A percentile compares a stretch with the other conserved stretches of the same genome.
These are phyloP conservation scores for Syncerus caffer DNA, from an alignment of 2,797 vertebrate genomes.

Conservation along the genomic window DNA sequence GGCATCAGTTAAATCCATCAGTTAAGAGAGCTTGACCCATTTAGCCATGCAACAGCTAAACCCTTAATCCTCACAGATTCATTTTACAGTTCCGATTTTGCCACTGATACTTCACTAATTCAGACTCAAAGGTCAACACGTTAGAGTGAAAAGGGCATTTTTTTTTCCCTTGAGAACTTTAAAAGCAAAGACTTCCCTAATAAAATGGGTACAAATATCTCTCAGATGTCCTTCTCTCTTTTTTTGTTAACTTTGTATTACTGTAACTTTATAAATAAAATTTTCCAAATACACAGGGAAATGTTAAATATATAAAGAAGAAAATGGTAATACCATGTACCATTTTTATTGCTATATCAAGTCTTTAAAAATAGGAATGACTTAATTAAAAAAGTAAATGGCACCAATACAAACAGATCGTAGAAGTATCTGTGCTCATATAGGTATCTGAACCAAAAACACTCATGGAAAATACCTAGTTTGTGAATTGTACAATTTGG, in stretches of 20 bases:
- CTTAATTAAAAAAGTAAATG: not conserved
- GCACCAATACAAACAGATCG: not conserved
- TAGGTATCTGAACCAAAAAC: constrained; percentile 37
- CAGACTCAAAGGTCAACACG: constrained; percentile 59
- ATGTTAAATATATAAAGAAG: not conserved
- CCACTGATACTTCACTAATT: constrained; percentile 67
- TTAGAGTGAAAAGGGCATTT: constrained; percentile 61
- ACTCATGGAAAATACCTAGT: not conserved
- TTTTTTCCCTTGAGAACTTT: not conserved
- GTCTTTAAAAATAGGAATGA: not conserved
- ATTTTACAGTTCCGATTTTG: constrained; percentile 76
- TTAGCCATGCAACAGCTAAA: constrained; percentile 74
- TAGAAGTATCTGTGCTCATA: not conserved
- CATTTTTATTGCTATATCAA: not conserved
- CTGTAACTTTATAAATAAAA: not conserved
- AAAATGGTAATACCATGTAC: not conserved
- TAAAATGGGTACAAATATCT: not conserved
- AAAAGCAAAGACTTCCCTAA: constrained; percentile 34
- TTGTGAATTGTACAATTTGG: not conserved
- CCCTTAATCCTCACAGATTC: constrained; percentile 77
- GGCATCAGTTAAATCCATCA: constrained; percentile 69
- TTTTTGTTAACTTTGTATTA: not conserved
- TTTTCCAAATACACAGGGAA: not conserved
- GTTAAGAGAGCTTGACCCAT: constrained; percentile 70
- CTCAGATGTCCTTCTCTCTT: not conserved